Percentiles rank a stretch among this genome's conserved stretches.
Evolutionary conservation across 2,888 invertebrate species (phyloP).

Genomic region (Allolobophora icterica): DNA sequence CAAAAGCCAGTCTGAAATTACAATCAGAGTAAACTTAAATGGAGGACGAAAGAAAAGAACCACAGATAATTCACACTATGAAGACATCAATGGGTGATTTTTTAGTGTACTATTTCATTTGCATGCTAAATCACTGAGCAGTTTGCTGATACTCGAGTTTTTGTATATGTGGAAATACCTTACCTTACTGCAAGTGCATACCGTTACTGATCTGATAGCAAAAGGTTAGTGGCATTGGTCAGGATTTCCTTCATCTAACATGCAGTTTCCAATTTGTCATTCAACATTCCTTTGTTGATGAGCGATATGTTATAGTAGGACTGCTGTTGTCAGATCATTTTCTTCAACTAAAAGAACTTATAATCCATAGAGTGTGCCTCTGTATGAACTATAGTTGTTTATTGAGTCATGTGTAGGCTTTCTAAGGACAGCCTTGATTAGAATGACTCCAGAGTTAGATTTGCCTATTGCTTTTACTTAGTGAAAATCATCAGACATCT

Average conservation of each 20-base stretch:
- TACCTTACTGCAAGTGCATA: background rate
- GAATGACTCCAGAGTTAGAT: background rate
- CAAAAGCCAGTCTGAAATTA: background rate
- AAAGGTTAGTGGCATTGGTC: background rate
- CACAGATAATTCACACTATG: background rate
- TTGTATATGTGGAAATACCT: background rate
- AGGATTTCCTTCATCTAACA: no score
- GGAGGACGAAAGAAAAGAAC: background rate
- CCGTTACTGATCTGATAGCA: background rate
- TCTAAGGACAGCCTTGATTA: no score
- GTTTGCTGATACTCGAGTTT: no score
- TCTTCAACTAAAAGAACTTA: background rate
- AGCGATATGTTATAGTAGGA: background rate
- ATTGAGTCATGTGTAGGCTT: no score
- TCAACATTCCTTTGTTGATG: background rate
- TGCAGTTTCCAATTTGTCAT: background rate
- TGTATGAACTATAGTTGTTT: no score
- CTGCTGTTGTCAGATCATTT: background rate
- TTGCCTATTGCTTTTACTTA: background rate
- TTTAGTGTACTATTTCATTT: background rate
- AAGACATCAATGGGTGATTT: conserved; percentile 14
- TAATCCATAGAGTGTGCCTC: background rate
- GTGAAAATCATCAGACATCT: background rate
- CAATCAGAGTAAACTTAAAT: background rate
- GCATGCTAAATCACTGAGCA: background rate